Base-by-base conservation (phyloP, 2,797 vertebrate species). In the Cossypha niveicapilla region DNA sequence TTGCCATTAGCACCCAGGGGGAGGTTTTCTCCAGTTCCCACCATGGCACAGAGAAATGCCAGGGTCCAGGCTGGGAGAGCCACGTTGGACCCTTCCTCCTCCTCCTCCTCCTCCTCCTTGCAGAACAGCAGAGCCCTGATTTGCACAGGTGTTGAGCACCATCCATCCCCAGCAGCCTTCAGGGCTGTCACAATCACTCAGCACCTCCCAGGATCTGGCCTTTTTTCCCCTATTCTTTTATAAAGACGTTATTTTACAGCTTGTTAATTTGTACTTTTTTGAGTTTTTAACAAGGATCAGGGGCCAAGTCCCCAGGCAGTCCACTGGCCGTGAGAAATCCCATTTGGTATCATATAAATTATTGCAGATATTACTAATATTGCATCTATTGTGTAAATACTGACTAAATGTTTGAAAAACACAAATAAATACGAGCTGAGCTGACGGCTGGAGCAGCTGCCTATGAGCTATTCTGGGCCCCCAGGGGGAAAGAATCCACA, bases 381-480 rank as follows among this genome's bases (percentile, higher is more conserved):
- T 96, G 95, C 75, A 17, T 95, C 94, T 94, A 83, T 92, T 94
- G 84, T 95, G 91, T 92, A 96, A 96, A 96, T 96, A 95, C 92
- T 95, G 93, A 91, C 93, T 94, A 93, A 94, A 96, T 89, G 90
- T 95, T 96, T 96, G 92, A 91, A 96, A 96, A 95, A 96, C 94
- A 96, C 93, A 96, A 95, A 96, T 95, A 95, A 96, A 95, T 93
- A 92, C 1, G 18, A 91, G 92, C 94, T 81, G 95, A 95, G 92
- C 78, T 94, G 94, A 95, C 77, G 92, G 92, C 93, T 95, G 92
- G 81, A 95, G 94, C 94, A 96, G 94, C 96, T 96, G 96, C 94
- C 92, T 93, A 89, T 93, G 94, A 96, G 90, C 93, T 94, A 93
- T 80, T 94, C 95, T 45, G 81, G 91, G 84, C 66, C 90, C 81